These are phyloP conservation scores for Silurus lanzhouensis DNA, from an alignment of 2,797 vertebrate species.

Conservation along the genomic window DNA sequence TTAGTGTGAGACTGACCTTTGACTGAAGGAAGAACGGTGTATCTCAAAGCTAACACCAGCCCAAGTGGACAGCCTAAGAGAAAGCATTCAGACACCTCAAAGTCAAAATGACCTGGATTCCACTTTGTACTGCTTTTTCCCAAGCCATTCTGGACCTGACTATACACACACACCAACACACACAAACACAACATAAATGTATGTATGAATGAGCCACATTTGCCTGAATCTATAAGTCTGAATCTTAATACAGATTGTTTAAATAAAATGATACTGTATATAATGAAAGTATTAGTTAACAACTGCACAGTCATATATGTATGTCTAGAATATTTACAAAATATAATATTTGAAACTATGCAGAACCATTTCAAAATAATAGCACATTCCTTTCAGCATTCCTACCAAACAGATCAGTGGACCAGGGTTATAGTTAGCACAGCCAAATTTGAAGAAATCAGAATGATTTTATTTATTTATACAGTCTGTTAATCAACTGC, in stretches of 20 bases:
- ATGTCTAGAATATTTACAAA: not conserved
- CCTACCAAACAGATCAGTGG: not conserved
- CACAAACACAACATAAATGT: not conserved
- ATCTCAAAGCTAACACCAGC: constrained; percentile 95
- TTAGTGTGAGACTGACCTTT: constrained; percentile 77
- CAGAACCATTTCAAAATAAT: not conserved
- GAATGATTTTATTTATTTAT: not conserved
- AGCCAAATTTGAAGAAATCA: not conserved
- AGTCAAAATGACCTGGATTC: constrained; percentile 88
- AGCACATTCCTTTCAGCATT: not conserved
- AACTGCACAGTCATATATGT: not conserved
- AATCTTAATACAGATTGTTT: not conserved
- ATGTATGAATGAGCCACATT: not conserved
- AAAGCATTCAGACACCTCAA: constrained; percentile 95
- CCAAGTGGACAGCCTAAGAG: constrained; percentile 93
- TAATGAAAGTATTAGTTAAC: not conserved
- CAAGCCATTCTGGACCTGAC: constrained; percentile 81
- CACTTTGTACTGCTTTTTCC: constrained; percentile 75
- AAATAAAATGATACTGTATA: not conserved
- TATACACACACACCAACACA: constrained; percentile 55
- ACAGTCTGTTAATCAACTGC: not conserved
- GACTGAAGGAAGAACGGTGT: constrained; percentile 87
- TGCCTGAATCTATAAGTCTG: not conserved
- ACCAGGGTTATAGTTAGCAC: not conserved
- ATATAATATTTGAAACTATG: not conserved